These are phyloP conservation scores for Molothrus ater DNA, from an alignment of 2,797 vertebrate genomes.

Conservation along the genomic window DNA sequence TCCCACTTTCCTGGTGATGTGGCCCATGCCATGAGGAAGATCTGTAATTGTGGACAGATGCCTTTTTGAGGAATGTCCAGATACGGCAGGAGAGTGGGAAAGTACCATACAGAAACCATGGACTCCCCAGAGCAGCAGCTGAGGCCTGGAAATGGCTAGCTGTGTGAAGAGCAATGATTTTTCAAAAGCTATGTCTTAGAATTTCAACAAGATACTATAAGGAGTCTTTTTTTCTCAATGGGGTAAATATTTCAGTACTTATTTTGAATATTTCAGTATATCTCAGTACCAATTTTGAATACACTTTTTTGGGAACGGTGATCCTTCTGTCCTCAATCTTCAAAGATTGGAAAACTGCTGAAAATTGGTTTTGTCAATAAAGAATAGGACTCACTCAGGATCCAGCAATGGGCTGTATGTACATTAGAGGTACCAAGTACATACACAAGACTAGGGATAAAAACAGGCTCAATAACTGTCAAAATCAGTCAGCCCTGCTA, in stretches of 20 bases:
- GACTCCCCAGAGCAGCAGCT: neutral
- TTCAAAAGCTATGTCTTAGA: neutral
- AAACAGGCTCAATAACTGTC: neutral
- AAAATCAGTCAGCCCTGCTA: neutral
- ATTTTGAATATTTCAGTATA: neutral
- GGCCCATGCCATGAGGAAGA: conserved; percentile 37
- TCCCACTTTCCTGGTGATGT: conserved; percentile 19
- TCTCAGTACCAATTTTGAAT: neutral
- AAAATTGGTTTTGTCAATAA: neutral
- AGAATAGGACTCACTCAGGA: neutral
- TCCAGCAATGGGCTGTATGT: neutral
- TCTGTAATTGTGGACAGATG: conserved; percentile 25
- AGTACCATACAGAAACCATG: conserved; percentile 45
- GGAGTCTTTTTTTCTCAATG: neutral
- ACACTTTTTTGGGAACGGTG: neutral
- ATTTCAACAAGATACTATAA: neutral
- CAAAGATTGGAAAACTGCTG: neutral
- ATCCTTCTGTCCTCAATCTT: neutral
- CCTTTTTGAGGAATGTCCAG: conserved; percentile 23
- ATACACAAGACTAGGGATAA: neutral
- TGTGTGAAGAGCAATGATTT: neutral
- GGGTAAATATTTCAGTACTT: neutral
- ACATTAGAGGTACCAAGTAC: neutral
- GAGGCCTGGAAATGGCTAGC: neutral
- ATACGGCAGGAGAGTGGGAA: neutral